A percentile compares a stretch with the other conserved stretches of the same genome.
phyloP scores from a whole-genome alignment of 2,113 vertebrate genomes.

The Sula dactylatra region DNA sequence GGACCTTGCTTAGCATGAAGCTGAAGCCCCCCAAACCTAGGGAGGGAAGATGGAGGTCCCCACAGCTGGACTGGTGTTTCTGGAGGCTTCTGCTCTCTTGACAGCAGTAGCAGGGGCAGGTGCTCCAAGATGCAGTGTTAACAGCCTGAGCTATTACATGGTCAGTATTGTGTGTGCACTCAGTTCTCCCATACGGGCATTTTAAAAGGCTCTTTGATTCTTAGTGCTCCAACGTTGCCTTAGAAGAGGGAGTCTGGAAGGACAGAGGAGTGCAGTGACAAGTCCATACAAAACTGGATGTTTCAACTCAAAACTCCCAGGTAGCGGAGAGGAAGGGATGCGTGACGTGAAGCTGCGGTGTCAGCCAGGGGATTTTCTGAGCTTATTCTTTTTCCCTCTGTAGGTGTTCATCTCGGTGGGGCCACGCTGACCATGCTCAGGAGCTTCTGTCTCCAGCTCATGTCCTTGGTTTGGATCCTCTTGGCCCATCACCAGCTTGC shows the following conservation, averaged over 20 bases:
- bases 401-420: constrained; percentile 68
- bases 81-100: background rate
- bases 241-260: background rate
- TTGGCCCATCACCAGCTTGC: constrained; percentile 60
- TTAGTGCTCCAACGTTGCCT: background rate
- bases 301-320: constrained; percentile 1
- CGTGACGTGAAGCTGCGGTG: background rate
- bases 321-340: background rate
- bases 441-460: constrained; percentile 70
- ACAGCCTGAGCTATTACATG: background rate
- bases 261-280: background rate
- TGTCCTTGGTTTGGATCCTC: constrained; percentile 73
- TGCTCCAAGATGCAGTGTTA: background rate
- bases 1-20: background rate
- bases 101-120: background rate
- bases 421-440: constrained; percentile 74
- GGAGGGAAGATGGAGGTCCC: background rate
- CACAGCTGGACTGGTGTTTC: background rate
- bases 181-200: background rate
- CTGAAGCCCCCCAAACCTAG: background rate
- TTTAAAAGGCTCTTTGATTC: background rate
- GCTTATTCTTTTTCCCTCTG: background rate
- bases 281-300: background rate
- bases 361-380: background rate
- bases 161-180: background rate